Base-by-base conservation (phyloP, 2,888 invertebrate genomes). In the Noctua comes region DNA sequence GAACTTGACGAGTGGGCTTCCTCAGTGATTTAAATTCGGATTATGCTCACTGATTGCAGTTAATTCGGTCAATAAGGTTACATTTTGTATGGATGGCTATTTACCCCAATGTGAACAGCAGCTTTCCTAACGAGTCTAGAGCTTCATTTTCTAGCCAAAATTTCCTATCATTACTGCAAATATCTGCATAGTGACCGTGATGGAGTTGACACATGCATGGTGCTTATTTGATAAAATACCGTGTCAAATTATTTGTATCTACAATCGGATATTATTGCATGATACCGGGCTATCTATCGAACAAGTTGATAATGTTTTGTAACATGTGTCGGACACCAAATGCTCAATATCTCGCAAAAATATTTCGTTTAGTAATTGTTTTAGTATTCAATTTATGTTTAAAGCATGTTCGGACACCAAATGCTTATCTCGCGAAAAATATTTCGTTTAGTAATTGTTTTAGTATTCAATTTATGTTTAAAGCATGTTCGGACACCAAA, bases 201-300 rank as follows among this genome's bases (percentile, higher is more conserved):
- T 13, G 18, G 18, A 27, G 27, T 24, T 18, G 24, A 24, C 57
- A 77, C 48, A 51, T 31, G 69, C 48, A 51, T 31, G 69, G 31
- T 18, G 40, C 7, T 64, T 43, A n/a, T 59, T 59, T 79, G 51
- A 64, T 64, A 64, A 64, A 36, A 76, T 51, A 24, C n/a, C 46
- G 10, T 79, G n/a, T 79, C 43, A 54, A 64, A 36, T 54, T 54
- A 79, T 64, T 54, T 51, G 51, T 46, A 46, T 77, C 36, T 27
- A 46, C 54, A 54, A 70, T 78, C 43, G n/a, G 18, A n/a, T 51
- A 69, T 27, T n/a, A 48, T 40, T 57, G 27, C 36, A 3, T 24
- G 27, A 68, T 27, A 77, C 27, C 1, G 24, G 24, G 36, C 11
- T 24, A 48, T 48, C 13, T 24, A 18, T 43, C 43, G 18, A 27